Evolutionary conservation across 2,888 invertebrate species (phyloP), one percentile per base, ranked within the genome.

Genomic region (Drosophila helvetica): DNA sequence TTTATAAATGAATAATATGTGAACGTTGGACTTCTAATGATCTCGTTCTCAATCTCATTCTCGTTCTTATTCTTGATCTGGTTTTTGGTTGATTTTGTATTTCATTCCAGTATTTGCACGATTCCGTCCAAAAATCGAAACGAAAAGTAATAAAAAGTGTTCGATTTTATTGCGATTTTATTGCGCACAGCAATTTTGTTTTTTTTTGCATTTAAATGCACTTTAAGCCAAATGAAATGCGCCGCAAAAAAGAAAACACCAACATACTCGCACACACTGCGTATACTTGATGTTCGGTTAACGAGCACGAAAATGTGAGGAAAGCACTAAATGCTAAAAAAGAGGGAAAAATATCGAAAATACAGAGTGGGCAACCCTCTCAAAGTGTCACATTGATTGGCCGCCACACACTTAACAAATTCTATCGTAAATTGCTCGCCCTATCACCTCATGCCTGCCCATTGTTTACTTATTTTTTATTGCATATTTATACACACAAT

Each of bases 311-410:
- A 52, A 56, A 43, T 47, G 43, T 27, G 48, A 25, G 12, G 17
- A 22, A 58, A 38, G 27, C 19, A 18, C 15, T 52, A 17, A 27
- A 15, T 2, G 6, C n/a, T n/a, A n/a, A 42, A 12, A 6, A 17
- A 42, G 8, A 1, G 10, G 19, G 17, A 22, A 22, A 22, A 5
- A 3, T 27, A 27, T 27, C 27, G 8, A 7, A 27, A 9, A 52
- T 53, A 66, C 56, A 51, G 57, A 64, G 63, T 68, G 74, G 64
- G 25, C 79, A n/a, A 56, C 64, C 15, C 38, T 33, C 67, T 67
- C 86, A 89, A 25, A 80, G 85, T 84, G 89, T 80, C 82, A 72
- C 85, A 75, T 78, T 80, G 77, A 87, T 89, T 89, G 81, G 81
- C 38, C 38, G 15, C 15, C 38, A 38, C 38, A 7, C 38, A 7